phyloP scores from a whole-genome alignment of 1,140 invertebrate genomes.

The Aethina tumida region DNA sequence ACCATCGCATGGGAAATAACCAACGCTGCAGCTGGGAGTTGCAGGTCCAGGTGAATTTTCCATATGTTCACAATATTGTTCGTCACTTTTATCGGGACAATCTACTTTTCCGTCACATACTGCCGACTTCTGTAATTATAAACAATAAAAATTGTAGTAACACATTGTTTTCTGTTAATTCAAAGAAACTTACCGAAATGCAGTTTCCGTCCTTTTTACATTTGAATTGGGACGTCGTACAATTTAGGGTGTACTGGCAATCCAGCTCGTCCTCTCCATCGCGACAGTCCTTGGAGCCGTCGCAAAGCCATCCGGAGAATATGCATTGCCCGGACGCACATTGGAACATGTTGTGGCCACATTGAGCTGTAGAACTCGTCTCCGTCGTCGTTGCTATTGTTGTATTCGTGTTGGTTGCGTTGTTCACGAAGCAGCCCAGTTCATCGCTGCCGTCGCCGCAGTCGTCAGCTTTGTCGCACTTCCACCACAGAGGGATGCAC shows the following conservation, averaged over 20 bases:
- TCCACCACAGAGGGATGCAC: conserved; percentile 81
- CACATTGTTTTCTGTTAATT: conserved; percentile 5
- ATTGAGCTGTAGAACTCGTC: not conserved
- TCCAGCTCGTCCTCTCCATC: conserved; percentile 47
- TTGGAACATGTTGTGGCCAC: conserved; percentile 47
- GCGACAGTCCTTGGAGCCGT: conserved; percentile 46
- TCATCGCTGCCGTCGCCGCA: conserved; percentile 76
- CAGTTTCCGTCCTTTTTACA: conserved; percentile 64
- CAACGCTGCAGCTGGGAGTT: conserved; percentile 41
- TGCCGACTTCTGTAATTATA: conserved; percentile 25
- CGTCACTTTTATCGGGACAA: conserved; percentile 69
- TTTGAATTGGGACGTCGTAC: conserved; percentile 50
- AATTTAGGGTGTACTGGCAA: conserved; percentile 29
- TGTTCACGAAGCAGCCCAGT: conserved; percentile 21
- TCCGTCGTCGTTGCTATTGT: not conserved
- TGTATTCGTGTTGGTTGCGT: conserved; percentile 6
- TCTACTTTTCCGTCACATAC: conserved; percentile 61
- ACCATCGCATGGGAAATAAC: conserved; percentile 53
- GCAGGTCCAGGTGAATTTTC: conserved; percentile 31
- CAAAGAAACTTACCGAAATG: conserved; percentile 37
- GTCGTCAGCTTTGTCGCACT: conserved; percentile 53
- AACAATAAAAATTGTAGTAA: not conserved
- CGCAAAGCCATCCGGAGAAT: conserved; percentile 44
- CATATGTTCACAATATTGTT: conserved; percentile 40
- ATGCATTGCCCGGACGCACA: conserved; percentile 50